Conservation (phyloP, 2,113 vertebrate genomes). For the Bolborhynchus lineola region DNA sequence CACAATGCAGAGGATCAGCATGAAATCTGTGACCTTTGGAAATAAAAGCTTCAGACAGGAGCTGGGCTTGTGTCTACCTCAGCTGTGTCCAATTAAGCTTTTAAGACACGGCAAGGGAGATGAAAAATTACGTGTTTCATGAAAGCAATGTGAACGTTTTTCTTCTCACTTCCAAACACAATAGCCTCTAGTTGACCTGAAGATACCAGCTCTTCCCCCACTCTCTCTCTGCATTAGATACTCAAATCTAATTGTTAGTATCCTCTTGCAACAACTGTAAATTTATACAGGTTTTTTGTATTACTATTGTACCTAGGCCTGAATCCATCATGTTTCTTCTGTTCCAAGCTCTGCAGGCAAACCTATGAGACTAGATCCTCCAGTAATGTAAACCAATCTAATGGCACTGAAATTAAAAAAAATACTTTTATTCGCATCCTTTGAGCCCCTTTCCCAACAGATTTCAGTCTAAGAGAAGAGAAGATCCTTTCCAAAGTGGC, state of each 20-base stretch:
- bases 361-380: background rate
- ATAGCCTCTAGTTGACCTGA: slow-evolving; percentile 10
- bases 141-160: background rate
- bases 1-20: slow-evolving; percentile 39
- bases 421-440: background rate
- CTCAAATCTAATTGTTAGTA: background rate
- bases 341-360: background rate
- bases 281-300: background rate
- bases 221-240: background rate
- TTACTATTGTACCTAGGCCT: background rate
- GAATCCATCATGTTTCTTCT: background rate
- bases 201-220: background rate
- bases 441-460: background rate
- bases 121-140: slow-evolving; percentile 37
- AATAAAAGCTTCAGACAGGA: slow-evolving; percentile 37
- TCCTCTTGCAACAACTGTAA: background rate
- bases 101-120: slow-evolving; percentile 44
- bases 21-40: slow-evolving; percentile 74
- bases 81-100: slow-evolving; percentile 53
- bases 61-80: background rate
- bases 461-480: background rate
- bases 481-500: background rate
- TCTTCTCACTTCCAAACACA: slow-evolving; percentile 1
- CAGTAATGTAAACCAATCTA: background rate
- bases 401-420: background rate